Conservation (phyloP, 2,888 invertebrate genomes). For the Troides helena region DNA sequence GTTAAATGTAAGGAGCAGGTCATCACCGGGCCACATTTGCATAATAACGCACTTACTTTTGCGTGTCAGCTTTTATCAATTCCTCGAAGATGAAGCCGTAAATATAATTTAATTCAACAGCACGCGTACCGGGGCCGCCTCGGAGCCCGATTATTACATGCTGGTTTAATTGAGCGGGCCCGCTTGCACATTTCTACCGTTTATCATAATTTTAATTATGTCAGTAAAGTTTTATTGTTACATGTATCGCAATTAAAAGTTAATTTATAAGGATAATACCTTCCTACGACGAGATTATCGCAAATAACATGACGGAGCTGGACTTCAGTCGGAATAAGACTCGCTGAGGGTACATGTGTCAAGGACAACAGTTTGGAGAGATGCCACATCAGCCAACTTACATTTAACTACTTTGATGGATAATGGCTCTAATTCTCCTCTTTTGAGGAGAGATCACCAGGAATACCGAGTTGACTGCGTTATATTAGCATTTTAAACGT, state of each 20-base stretch:
- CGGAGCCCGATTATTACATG: constrained; percentile 13
- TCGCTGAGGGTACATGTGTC: too few relatives aligned
- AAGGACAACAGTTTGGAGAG: too few relatives aligned
- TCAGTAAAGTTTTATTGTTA: constrained; percentile 28
- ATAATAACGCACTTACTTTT: constrained; percentile 20
- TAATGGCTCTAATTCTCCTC: too few relatives aligned
- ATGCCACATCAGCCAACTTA: too few relatives aligned
- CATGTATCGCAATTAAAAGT: constrained; percentile 22
- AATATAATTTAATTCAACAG: constrained; percentile 19
- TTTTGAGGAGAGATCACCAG: too few relatives aligned
- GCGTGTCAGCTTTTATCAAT: constrained; percentile 22
- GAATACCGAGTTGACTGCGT: too few relatives aligned
- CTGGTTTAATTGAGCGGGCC: constrained; percentile 23
- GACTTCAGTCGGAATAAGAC: too few relatives aligned
- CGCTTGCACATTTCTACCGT: constrained; percentile 17
- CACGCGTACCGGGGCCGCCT: neutral
- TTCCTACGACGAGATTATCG: neutral
- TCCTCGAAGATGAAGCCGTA: constrained; percentile 28
- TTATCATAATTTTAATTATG: constrained; percentile 24
- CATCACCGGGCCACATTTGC: constrained; percentile 7
- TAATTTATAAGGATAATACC: constrained; percentile 22
- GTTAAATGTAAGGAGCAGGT: too few relatives aligned
- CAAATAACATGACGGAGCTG: too few relatives aligned
- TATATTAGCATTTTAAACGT: too few relatives aligned
- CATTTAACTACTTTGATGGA: too few relatives aligned